Evolutionary conservation across 2,888 invertebrate species (phyloP).

Genomic region (Erynnis tages): DNA sequence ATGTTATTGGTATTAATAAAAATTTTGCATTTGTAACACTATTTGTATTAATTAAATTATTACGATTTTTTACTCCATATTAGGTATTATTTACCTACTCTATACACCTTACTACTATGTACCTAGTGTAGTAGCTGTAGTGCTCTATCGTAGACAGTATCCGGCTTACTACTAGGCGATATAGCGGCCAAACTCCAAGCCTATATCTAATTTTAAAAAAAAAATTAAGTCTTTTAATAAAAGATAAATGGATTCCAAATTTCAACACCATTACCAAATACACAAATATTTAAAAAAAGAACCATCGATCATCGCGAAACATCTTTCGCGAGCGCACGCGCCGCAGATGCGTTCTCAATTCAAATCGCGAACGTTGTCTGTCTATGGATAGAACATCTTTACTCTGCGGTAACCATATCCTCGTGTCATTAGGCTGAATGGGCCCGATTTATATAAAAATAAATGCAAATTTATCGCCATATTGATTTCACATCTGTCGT

Average conservation of each 20-base stretch:
- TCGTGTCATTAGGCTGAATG: constrained; percentile 30
- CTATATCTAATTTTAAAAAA: not conserved
- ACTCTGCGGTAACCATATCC: constrained; percentile 27
- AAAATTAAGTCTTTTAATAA: no score
- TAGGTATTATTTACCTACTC: not conserved
- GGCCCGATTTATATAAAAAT: constrained; percentile 34
- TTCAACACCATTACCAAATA: constrained; percentile 41
- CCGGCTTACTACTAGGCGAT: no score
- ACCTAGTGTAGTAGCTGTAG: no score
- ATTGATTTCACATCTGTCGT: constrained; percentile 30
- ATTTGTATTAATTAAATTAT: no score
- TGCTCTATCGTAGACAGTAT: no score
- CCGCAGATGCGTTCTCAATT: constrained; percentile 59
- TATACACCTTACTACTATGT: no score
- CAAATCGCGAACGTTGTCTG: constrained; percentile 34
- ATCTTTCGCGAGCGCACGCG: constrained; percentile 63
- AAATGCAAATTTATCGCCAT: constrained; percentile 39
- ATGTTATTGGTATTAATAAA: no score
- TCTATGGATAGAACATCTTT: constrained; percentile 33
- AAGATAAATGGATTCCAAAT: constrained; percentile 38
- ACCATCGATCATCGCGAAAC: constrained; percentile 59
- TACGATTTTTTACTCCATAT: no score
- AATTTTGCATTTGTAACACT: no score
- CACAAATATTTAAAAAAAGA: constrained; percentile 37
- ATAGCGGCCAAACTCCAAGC: no score